Evolutionary conservation across 2,888 invertebrate genomes (phyloP).

Genomic region (Plagiodera versicolora): DNA sequence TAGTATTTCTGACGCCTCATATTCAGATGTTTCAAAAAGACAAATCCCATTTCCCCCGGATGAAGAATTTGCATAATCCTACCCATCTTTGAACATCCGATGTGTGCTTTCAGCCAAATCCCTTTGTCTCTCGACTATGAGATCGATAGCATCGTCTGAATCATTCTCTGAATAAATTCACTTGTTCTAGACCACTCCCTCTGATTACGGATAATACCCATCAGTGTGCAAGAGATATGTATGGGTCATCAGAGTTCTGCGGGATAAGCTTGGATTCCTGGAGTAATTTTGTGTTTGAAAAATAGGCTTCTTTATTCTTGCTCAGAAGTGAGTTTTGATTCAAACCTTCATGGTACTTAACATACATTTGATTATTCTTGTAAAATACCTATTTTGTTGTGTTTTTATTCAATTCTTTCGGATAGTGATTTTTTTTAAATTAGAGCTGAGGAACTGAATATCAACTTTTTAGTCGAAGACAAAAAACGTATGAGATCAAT

Average conservation of each 20-base stretch:
- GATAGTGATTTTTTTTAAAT: too few relatives aligned
- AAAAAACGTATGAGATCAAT: too few relatives aligned
- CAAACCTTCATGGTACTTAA: too few relatives aligned
- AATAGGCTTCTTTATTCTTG: too few relatives aligned
- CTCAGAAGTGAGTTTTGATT: too few relatives aligned
- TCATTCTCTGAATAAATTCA: conserved; percentile 20
- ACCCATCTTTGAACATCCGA: not conserved
- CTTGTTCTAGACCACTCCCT: conserved; percentile 11
- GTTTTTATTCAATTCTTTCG: too few relatives aligned
- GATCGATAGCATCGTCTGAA: conserved; percentile 17
- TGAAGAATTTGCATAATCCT: conserved; percentile 2
- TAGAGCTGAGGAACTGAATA: too few relatives aligned
- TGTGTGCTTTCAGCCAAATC: not conserved
- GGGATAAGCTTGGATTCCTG: not conserved
- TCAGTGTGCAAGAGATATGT: conserved; percentile 5
- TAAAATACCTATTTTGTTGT: too few relatives aligned
- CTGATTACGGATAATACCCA: conserved; percentile 20
- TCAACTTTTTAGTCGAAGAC: too few relatives aligned
- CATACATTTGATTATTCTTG: too few relatives aligned
- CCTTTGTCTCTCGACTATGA: not conserved
- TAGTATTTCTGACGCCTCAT: not conserved
- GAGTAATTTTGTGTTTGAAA: too few relatives aligned
- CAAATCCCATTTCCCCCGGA: not conserved
- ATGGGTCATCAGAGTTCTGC: not conserved
- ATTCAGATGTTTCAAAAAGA: not conserved